Percentiles rank a stretch among this genome's conserved stretches.
Conservation (phyloP, 2,797 vertebrate genomes). For the Manis javanica region DNA sequence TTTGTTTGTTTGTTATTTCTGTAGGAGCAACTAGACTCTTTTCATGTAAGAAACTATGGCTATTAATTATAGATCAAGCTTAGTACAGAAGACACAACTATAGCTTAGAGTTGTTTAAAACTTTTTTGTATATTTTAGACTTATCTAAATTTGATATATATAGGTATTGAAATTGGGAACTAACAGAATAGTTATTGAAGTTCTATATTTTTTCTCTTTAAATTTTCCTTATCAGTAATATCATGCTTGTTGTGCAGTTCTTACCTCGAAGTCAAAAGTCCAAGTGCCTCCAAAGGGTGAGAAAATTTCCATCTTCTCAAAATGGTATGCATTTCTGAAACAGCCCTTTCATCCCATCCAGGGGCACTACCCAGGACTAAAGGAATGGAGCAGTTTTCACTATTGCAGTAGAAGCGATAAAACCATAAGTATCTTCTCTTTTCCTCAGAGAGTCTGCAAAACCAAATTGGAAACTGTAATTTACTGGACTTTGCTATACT, state of each 20-base stretch:
- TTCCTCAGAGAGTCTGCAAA: conserved; percentile 89
- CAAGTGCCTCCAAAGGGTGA: conserved; percentile 89
- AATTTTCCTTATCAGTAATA: background rate
- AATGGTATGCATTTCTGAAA: conserved; percentile 89
- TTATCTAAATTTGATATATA: conserved; percentile 20
- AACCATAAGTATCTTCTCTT: conserved; percentile 92
- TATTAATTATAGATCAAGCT: conserved; percentile 49
- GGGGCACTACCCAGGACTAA: conserved; percentile 91
- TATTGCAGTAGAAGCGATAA: conserved; percentile 86
- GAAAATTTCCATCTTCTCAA: conserved; percentile 89
- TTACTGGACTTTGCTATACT: conserved; percentile 71
- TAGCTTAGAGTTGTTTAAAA: conserved; percentile 54
- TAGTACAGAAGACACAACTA: conserved; percentile 33
- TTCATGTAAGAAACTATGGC: conserved; percentile 5
- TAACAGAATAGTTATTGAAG: background rate
- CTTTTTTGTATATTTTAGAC: background rate
- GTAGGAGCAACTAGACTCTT: background rate
- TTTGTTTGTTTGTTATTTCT: conserved; percentile 17
- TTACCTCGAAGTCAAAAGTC: conserved; percentile 88
- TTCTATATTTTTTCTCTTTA: background rate
- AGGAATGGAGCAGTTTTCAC: conserved; percentile 89
- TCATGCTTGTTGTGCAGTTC: background rate
- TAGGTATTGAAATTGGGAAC: conserved; percentile 21
- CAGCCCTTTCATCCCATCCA: conserved; percentile 86
- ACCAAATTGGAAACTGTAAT: conserved; percentile 75